These are phyloP conservation scores for Halichondria panicea DNA, from an alignment of 37 sponge, comb jelly and placozoan species.

Conservation along the genomic window DNA sequence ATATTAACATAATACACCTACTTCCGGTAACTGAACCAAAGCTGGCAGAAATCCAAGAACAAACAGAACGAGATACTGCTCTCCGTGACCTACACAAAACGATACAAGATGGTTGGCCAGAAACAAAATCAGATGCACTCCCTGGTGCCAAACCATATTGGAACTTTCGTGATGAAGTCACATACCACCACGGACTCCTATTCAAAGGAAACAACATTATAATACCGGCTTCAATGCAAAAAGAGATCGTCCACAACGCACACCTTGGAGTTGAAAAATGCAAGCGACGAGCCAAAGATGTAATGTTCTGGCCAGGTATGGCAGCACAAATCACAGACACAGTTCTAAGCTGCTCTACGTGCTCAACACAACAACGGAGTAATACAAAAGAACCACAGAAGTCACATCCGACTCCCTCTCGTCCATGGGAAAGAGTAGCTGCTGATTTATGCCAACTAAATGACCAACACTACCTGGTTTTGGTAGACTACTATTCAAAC, in stretches of 20 bases:
- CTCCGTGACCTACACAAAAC: not conserved
- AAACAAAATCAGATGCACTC: not conserved
- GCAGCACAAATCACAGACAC: not conserved
- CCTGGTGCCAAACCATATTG: conserved; percentile 5
- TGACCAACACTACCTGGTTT: conserved; percentile 6
- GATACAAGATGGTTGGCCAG: not conserved
- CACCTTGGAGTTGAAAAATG: conserved; percentile 3
- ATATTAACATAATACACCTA: not conserved
- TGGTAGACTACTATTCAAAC: conserved; percentile 34
- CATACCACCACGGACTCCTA: conserved; percentile 2
- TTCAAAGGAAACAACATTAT: conserved; percentile 12
- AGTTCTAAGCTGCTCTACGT: not conserved
- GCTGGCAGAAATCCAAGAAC: not conserved
- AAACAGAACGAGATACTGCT: not conserved
- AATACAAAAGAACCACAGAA: conserved; percentile 1
- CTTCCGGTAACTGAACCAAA: not conserved
- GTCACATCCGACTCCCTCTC: not conserved
- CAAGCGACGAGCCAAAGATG: not conserved
- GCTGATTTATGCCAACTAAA: conserved; percentile 39
- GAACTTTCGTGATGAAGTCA: not conserved
- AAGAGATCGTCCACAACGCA: not conserved
- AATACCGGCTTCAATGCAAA: conserved; percentile 9
- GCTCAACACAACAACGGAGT: not conserved
- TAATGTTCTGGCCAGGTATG: conserved; percentile 3
- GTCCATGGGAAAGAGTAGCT: conserved; percentile 28